Base-by-base conservation (phyloP, 2,797 vertebrate species). In the Allobates femoralis region DNA sequence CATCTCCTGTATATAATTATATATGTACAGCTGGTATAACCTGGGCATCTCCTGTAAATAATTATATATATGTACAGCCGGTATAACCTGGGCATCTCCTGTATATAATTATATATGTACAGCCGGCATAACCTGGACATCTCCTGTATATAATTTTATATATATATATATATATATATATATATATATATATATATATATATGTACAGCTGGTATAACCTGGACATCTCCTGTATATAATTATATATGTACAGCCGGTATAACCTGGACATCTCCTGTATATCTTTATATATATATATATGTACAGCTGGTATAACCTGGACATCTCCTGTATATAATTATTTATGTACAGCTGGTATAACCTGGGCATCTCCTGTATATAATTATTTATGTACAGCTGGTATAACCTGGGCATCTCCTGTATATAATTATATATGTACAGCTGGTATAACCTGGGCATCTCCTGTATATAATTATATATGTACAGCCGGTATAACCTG, bases 211-310 rank as follows among this genome's bases (percentile, higher is more conserved):
- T 41, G 67, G n/a, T n/a, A n/a, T n/a, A n/a, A n/a, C 32, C 32
- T 71, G 32, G 32, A 21, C 2, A 73, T 73, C 19, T 73, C 32
- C 32, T 73, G 37, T 41, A 73, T 46, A n/a, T n/a, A n/a, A n/a
- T n/a, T n/a, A n/a, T n/a, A n/a, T 73, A n/a, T 23, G 23, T n/a
- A 23, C 8, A n/a, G 69, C 69, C 18, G 69, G 34, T 46, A 73
- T 73, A 73, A 73, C 34, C 37, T 46, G 37, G 28, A 19, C 1
- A 71, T 71, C 32, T 71, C 19, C 67, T 71, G 34, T 41, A 71
- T 37, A 71, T 71, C 37, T 23, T 71, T 37, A 71, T 71, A n/a
- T n/a, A 71, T 71, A n/a, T n/a, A n/a, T n/a, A n/a, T n/a, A n/a
- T n/a, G 67, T 34, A 21, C 64, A 66, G 21, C 21, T n/a, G 56